Evolutionary conservation across 92 coral and sea anemone genomes (phyloP), one percentile per base, ranked within the genome.

Genomic region (Bergia sp.): DNA sequence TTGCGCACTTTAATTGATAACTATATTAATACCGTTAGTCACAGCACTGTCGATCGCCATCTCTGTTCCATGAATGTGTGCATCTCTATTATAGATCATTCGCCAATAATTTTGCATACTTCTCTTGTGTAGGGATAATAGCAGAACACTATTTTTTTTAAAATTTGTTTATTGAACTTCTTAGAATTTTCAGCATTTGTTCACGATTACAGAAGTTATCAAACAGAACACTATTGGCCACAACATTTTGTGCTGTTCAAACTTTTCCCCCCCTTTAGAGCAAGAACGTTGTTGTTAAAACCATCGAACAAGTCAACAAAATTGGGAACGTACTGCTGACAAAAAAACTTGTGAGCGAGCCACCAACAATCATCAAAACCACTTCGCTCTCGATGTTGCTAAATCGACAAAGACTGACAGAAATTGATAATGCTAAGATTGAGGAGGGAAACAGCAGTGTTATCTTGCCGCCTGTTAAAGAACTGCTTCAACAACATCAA

Each of bases 371-470:
- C 38, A 29, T 84, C 40, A 69, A 37, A 29, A 84, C 87, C 15
- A 71, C 53, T 29, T 71, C 40, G 39, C 18, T 84, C 67, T 84
- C 87, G 5, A 4, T 84, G 47, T 7, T 45, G 36, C 29, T 84
- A 8, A 50, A 53, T 15, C 87, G 87, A 1, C 87, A 84, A 49
- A 84, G 78, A 50, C 67, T 58, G 11, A 13, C 43, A 6, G 87
- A 43, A 10, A 12, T 83, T 13, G 69, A 83, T 23, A 67, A 13
- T 13, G 7, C 76, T 10, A 67, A 20, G 73, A 67, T 83, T 11
- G 87, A 29, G 37, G 61, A 67, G 11, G 87, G 78, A 12, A 83
- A 83, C 87, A 44, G 4, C 57, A 83, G 78, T 44, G 2, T 83
- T 16, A 66, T 18, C n/a, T 44, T 83, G 9, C 78, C 87, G 21